Evolutionary conservation across 2,888 invertebrate genomes (phyloP).

Genomic region (Plutella xylostella): DNA sequence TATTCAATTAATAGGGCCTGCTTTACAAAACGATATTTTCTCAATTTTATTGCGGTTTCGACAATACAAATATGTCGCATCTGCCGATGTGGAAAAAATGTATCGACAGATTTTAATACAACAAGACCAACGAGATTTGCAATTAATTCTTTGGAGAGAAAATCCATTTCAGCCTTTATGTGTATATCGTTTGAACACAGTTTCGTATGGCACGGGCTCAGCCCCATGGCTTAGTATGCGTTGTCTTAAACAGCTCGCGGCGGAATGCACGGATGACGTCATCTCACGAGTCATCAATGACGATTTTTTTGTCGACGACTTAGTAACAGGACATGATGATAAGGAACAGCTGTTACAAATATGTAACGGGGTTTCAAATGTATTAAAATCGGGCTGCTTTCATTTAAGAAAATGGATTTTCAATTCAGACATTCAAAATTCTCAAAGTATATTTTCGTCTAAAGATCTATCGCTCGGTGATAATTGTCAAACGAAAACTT

Average conservation of each 20-base stretch:
- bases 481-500: not conserved
- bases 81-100: not conserved
- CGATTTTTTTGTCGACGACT: not conserved
- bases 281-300: not conserved
- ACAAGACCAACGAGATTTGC: not conserved
- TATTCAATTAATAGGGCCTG: not conserved
- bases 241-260: not conserved
- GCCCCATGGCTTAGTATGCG: not conserved
- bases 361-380: not conserved
- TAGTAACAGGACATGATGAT: not conserved
- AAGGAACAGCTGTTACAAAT: not conserved
- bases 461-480: not conserved
- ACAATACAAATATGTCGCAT: not conserved
- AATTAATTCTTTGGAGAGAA: not conserved
- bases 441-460: not conserved
- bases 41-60: slow-evolving; percentile 1
- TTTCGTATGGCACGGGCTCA: not conserved
- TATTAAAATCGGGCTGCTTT: not conserved
- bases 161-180: not conserved
- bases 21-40: slow-evolving; percentile 1
- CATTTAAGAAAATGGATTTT: not conserved
- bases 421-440: not conserved
- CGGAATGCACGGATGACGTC: no score
- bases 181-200: no score
- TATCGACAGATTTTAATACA: slow-evolving; percentile 10